Conservation (phyloP, 1,140 invertebrate genomes). For the Aphis craccivora region DNA sequence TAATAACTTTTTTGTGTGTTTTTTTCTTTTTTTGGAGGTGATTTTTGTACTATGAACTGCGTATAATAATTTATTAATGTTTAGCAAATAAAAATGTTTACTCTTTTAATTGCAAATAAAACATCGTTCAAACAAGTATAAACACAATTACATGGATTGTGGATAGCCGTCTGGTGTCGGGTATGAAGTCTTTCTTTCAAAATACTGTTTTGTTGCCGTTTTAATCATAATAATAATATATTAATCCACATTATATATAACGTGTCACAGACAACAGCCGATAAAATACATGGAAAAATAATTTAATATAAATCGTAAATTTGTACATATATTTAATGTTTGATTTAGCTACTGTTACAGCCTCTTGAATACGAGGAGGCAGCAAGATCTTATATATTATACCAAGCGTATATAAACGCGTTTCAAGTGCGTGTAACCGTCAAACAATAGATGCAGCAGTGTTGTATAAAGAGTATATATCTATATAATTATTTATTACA, state of each 20-base stretch:
- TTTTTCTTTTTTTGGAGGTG: too few relatives aligned
- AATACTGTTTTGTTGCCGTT: background rate
- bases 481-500: too few relatives aligned
- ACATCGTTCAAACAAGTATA: too few relatives aligned
- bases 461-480: too few relatives aligned
- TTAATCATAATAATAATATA: background rate
- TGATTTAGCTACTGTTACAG: background rate
- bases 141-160: background rate
- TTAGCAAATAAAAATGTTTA: too few relatives aligned
- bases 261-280: background rate
- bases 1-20: too few relatives aligned
- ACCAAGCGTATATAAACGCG: background rate
- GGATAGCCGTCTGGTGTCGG: background rate
- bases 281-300: background rate
- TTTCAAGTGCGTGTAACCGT: background rate
- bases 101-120: too few relatives aligned
- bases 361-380: background rate
- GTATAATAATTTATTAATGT: too few relatives aligned
- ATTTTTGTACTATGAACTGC: too few relatives aligned
- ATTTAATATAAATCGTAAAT: too few relatives aligned
- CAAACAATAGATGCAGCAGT: background rate
- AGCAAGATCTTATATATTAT: background rate
- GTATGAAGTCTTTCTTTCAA: background rate
- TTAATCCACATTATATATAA: background rate
- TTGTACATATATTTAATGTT: too few relatives aligned